Base-by-base conservation (phyloP, 2,113 vertebrate genomes). In the Gadus macrocephalus region DNA sequence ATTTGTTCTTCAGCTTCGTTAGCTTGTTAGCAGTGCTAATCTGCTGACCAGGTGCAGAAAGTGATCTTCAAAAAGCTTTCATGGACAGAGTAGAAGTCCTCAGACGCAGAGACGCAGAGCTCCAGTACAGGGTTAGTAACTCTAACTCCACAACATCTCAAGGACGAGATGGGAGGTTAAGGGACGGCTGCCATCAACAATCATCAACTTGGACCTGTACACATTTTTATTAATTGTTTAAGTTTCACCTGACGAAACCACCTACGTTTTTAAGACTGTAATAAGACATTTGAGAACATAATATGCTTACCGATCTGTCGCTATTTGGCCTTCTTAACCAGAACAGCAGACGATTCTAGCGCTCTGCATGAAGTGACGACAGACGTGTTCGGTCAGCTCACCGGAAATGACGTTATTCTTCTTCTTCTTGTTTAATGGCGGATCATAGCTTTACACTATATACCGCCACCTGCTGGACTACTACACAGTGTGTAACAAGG, bases 311-410 rank as follows among this genome's bases (percentile, higher is more conserved):
- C 83, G 63, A 69, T 49, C 53, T 80, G 73, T 89, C 85, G 81
- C 89, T 90, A 89, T 90, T 91, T 89, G 88, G 89, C 87, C 88
- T 91, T 84, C 85, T 90, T 2, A 89, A 89, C 86, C 89, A 88
- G 87, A 91, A 91, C 88, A 88, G 87, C 89, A 78, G 86, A 85
- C 80, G 58, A 64, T 16, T 74, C 15, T 56, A 0, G 0, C 28
- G 31, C 71, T 25, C 72, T 70, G 20, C 74, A 49, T 87, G 88
- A 90, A 86, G 71, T 80, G 3, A 16, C 0, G 25, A 2, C 42
- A 49, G 12, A 9, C 7, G 7, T 25, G 62, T 62, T 55, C n/a
- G n/a, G 42, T 49, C 42, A 9, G 12, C 7, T 49, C 7, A 49
- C 42, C 42, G 56, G n/a, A 59, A 59, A 59, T 4, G 56, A n/a